phyloP scores from a whole-genome alignment of 2,888 invertebrate species.

The Meandrusa payeni region DNA sequence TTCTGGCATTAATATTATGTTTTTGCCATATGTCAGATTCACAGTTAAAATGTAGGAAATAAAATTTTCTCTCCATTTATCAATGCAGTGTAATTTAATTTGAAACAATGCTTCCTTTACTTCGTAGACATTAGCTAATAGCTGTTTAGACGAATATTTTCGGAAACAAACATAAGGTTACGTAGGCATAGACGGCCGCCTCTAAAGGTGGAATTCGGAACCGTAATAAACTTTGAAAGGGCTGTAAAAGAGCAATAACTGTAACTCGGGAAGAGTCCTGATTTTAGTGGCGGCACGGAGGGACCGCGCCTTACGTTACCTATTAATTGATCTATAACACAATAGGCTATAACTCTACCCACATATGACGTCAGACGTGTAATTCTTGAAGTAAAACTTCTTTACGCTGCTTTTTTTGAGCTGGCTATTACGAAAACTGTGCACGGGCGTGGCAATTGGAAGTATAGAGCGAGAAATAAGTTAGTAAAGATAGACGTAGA shows the following conservation, averaged over 20 bases:
- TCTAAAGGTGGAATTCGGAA: slow-evolving; percentile 66
- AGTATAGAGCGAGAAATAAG: no score
- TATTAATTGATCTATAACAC: slow-evolving; percentile 71
- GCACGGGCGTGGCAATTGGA: no score
- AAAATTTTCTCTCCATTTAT: no score
- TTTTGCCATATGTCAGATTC: no score
- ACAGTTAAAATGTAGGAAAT: no score
- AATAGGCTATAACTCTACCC: slow-evolving; percentile 26
- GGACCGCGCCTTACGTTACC: slow-evolving; percentile 58
- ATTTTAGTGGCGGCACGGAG: slow-evolving; percentile 67
- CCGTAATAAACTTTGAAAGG: slow-evolving; percentile 79
- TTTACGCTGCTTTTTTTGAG: no score
- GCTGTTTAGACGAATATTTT: slow-evolving; percentile 5
- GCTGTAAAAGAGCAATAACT: slow-evolving; percentile 79
- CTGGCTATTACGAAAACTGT: no score
- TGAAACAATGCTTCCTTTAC: no score
- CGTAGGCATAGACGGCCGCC: slow-evolving; percentile 27
- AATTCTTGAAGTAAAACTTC: no score
- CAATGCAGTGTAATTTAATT: no score
- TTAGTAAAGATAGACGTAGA: no score
- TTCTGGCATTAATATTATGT: no score
- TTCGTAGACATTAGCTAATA: neutral
- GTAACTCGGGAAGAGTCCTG: slow-evolving; percentile 71
- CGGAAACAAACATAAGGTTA: slow-evolving; percentile 53
- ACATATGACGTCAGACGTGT: slow-evolving; percentile 4